Evolutionary conservation across 2,888 invertebrate genomes (phyloP).

Genomic region (Nymphalis polychloros): DNA sequence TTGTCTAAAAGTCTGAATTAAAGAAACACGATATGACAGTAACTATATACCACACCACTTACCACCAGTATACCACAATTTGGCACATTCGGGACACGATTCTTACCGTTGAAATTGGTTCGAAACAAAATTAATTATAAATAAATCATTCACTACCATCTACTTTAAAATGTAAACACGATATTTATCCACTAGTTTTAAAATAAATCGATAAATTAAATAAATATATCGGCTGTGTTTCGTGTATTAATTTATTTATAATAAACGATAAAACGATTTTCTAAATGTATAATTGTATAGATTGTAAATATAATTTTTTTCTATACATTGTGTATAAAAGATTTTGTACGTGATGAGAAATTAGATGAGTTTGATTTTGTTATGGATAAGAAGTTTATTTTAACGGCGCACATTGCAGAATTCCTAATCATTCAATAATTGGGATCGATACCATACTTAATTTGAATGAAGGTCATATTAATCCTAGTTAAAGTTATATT

Average conservation of each 20-base stretch:
- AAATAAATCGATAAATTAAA: neutral
- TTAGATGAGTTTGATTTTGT: neutral
- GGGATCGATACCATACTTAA: no score
- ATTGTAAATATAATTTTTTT: conserved; percentile 3
- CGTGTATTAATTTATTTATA: conserved; percentile 15
- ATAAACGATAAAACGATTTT: neutral
- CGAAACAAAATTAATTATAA: no score
- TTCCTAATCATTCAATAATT: no score
- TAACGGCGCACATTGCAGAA: neutral
- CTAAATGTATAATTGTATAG: conserved; percentile 1
- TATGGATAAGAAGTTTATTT: neutral
- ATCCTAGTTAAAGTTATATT: no score
- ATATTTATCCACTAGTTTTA: neutral
- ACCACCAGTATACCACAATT: no score
- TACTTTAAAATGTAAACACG: neutral
- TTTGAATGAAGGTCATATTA: no score
- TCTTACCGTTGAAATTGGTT: no score
- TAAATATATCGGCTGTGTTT: conserved; percentile 17
- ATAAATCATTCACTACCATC: neutral
- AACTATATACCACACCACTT: no score
- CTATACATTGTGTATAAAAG: neutral
- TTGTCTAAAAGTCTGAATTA: no score
- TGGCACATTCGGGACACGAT: no score
- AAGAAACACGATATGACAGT: no score
- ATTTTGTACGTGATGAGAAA: neutral